These are phyloP conservation scores for Rhyacophila evoluta DNA, from an alignment of 2,888 invertebrate species.

Conservation along the genomic window DNA sequence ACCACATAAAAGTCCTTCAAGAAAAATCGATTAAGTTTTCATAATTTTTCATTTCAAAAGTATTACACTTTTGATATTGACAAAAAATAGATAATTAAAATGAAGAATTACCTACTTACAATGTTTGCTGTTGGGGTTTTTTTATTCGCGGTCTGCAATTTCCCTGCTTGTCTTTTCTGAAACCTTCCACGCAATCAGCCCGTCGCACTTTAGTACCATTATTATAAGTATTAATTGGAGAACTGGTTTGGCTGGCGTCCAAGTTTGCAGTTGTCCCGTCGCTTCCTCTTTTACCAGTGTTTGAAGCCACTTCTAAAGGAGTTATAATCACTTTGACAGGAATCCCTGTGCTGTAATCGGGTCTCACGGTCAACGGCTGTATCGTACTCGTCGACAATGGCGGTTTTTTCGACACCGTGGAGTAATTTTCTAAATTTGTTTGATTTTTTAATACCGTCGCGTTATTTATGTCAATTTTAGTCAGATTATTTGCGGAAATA, in stretches of 20 bases:
- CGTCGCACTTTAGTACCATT: slow-evolving; percentile 32
- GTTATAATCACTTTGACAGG: slow-evolving; percentile 51
- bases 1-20: too few species aligned
- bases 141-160: slow-evolving; percentile 47
- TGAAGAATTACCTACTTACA: slow-evolving; percentile 48
- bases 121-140: slow-evolving; percentile 47
- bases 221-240: neutral
- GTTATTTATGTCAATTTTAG: neutral
- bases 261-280: slow-evolving; percentile 20
- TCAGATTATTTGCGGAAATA: neutral
- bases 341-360: slow-evolving; percentile 33
- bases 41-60: too few species aligned
- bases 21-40: too few species aligned
- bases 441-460: neutral
- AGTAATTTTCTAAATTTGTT: too few species aligned
- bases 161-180: slow-evolving; percentile 49
- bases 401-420: neutral
- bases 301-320: slow-evolving; percentile 45
- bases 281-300: slow-evolving; percentile 10
- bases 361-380: neutral
- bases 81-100: too few species aligned
- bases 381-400: neutral
- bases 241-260: neutral
- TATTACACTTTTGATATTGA: too few species aligned
- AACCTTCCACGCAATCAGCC: slow-evolving; percentile 51